A percentile compares a stretch with the other conserved stretches of the same genome.
Evolutionary conservation across 2,113 vertebrate species (phyloP).

Genomic region (Alces alces): DNA sequence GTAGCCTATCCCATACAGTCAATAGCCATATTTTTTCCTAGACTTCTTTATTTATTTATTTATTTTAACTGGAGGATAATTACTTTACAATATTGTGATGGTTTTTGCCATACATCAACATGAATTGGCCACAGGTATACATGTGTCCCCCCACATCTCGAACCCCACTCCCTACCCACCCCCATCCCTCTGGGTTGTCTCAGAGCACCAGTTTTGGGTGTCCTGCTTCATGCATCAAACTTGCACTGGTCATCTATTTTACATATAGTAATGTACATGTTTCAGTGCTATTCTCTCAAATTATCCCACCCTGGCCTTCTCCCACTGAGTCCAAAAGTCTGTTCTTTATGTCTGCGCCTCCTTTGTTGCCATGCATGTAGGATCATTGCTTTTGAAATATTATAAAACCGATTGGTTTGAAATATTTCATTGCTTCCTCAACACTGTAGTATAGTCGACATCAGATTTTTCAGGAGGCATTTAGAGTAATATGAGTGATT

Average conservation of each 20-base stretch:
- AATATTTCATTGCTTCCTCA: background rate
- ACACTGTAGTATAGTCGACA: background rate
- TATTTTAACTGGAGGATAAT: background rate
- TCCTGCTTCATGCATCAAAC: background rate
- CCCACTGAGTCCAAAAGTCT: background rate
- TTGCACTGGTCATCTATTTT: background rate
- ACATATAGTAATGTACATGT: background rate
- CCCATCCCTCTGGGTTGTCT: background rate
- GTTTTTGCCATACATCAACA: background rate
- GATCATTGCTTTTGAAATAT: background rate
- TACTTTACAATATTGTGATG: background rate
- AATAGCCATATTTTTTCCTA: background rate
- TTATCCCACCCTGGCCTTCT: background rate
- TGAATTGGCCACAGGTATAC: background rate
- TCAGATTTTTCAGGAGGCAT: background rate
- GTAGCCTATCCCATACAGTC: background rate
- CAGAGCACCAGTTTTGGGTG: background rate
- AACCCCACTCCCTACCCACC: background rate
- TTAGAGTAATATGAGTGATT: background rate
- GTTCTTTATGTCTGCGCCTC: background rate
- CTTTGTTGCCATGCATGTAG: background rate
- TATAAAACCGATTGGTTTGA: background rate
- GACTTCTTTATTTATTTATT: background rate
- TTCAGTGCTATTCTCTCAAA: background rate
- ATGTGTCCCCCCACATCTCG: fast-evolving